Base-by-base conservation (phyloP, 2,113 vertebrate species). In the Cacatua alba region DNA sequence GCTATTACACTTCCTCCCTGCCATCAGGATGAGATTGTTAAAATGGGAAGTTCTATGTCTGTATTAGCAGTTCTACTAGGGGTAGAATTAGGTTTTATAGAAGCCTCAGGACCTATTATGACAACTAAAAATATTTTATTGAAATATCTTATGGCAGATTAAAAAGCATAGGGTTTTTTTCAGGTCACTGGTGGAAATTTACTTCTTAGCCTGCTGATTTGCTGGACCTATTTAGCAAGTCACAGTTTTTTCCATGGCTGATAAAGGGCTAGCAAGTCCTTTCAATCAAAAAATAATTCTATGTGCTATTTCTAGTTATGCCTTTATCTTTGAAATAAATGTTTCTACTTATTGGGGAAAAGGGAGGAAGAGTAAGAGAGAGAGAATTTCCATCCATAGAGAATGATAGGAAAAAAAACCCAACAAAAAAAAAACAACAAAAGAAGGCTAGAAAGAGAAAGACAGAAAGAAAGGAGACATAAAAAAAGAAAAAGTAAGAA, bases 151-250 rank as follows among this genome's bases (percentile, higher is more conserved):
- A 86, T 55, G 43, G 23, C 11, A 90, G 75, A 88, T 86, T 86
- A 80, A 94, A 84, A 87, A 85, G 41, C 9, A 3, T 21, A 60
- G 33, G 10, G 0, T 2, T 78, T 90, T 88, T 90, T 94, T 72
- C 35, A 77, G 75, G 7, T 44, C 37, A 67, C 53, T 75, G 48
- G 33, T 72, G 28, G 60, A 94, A 96, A 81, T 86, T 80, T 82
- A 57, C 49, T 90, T 84, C 76, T 93, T 87, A 83, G 70, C 35
- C 59, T 91, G 67, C 37, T 91, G 86, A 94, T 76, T 92, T 92
- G 20, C 39, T 95, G 35, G 39, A 43, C 49, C 35, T 93, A 24
- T 88, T 88, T 70, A 84, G 14, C 6, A 81, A 74, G 21, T 69
- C 82, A 91, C 13, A 57, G 10, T 53, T 94, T 67, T 28, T 92